Base-by-base conservation (phyloP, 1,140 invertebrate genomes). In the Diorhabda elongata region DNA sequence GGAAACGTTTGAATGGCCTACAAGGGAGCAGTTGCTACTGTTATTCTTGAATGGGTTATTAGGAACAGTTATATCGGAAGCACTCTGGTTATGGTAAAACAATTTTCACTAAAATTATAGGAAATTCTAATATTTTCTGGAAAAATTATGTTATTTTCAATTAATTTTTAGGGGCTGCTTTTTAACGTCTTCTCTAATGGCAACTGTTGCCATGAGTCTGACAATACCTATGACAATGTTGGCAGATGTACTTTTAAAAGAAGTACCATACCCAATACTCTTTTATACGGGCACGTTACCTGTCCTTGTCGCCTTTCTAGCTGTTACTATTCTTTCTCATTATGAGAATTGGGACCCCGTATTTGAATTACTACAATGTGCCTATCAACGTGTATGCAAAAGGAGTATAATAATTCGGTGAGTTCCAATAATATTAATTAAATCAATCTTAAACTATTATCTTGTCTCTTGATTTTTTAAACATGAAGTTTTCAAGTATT, bases 271-370 rank as follows among this genome's bases (percentile, higher is more conserved):
- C 77, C 86, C 90, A 3, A 85, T 85, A 67, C 82, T 91, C 75
- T 94, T 95, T 80, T 95, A 94, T 79, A 82, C 92, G 11, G 94
- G 93, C 11, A 87, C 88, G 3, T 77, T 93, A 75, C 92, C 92
- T 56, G 89, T 95, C 83, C 86, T 94, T 72, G 60, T 93, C 41
- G 87, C 92, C 66, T 92, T 95, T 79, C 82, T 95, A 67, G 86
- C 88, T 61, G 87, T 94, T 4, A 89, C 88, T 58, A 77, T 93
- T 64, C 80, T 95, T 45, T 88, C 91, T 47, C 89, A 94, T 80
- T 94, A 91, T 76, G 92, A 95, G 76, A 92, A 92, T 78, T 92
- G 91, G 87, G 94, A 96, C 84, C 93, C 94, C 62, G 85, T 92
- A 5, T 80, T 87, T 78, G 84, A 89, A 73, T 77, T 87, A 6